A percentile compares a stretch with the other conserved stretches of the same genome.
Conservation (phyloP, 1,140 invertebrate species). For the Cherax quadricarinatus region DNA sequence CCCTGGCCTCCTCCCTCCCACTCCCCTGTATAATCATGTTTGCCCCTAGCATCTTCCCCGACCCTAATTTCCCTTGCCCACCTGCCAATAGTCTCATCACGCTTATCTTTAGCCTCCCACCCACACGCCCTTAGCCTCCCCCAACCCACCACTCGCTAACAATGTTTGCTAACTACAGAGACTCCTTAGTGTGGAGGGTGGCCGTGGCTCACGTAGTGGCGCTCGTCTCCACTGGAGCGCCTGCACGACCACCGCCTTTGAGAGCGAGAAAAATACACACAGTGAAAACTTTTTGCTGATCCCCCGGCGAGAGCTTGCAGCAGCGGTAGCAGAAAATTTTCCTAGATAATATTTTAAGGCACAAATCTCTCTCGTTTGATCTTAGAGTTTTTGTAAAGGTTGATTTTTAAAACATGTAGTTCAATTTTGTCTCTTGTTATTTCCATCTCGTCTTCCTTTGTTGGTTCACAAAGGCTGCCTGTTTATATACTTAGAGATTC, state of each 20-base stretch:
- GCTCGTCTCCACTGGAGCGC: not conserved
- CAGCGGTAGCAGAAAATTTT: not conserved
- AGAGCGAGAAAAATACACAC: not conserved
- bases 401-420: not conserved
- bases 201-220: not conserved
- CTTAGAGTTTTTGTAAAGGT: not conserved
- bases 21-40: too few species aligned
- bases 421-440: not conserved
- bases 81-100: too few species aligned
- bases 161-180: not conserved
- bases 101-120: too few species aligned
- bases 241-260: not conserved
- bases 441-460: not conserved
- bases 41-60: too few species aligned
- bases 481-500: not conserved
- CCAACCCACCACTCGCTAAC: not conserved
- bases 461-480: not conserved
- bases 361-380: not conserved
- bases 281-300: not conserved
- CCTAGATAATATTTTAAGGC: constrained; percentile 5
- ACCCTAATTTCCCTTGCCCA: too few species aligned
- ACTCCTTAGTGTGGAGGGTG: not conserved
- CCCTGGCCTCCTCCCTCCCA: not conserved
- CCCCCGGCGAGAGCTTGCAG: not conserved
- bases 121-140: too few species aligned